Conservation (phyloP, 2,888 invertebrate genomes). For the Andricus curvator region DNA sequence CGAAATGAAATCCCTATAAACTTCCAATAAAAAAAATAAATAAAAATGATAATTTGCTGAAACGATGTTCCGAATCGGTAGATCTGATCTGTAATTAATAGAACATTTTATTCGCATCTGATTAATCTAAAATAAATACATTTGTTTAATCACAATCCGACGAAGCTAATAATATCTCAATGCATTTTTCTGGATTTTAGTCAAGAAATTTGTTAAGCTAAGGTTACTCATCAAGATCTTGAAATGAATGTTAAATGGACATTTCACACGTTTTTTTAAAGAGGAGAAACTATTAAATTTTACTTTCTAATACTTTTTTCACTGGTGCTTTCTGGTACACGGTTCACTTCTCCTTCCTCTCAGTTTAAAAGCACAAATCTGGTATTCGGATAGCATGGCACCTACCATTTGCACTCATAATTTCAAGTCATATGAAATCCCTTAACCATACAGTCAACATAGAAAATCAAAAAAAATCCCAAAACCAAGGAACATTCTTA, state of each 20-base stretch:
- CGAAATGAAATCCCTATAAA: not conserved
- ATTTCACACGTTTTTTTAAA: conserved; percentile 13
- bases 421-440: conserved; percentile 56
- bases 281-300: conserved; percentile 1
- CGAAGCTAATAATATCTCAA: not conserved
- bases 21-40: conserved; percentile 46
- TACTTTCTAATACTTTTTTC: conserved; percentile 15
- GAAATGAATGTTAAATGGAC: conserved; percentile 17
- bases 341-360: conserved; percentile 77
- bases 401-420: conserved; percentile 57
- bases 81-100: conserved; percentile 42
- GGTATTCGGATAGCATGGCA: conserved; percentile 61
- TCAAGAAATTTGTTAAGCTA: conserved; percentile 19
- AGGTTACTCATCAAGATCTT: conserved; percentile 22
- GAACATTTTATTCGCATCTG: conserved; percentile 41
- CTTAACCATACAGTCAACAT: conserved; percentile 62
- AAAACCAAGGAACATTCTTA: conserved; percentile 33
- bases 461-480: conserved; percentile 47
- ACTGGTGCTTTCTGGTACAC: conserved; percentile 58
- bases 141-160: conserved; percentile 29
- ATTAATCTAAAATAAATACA: conserved; percentile 25
- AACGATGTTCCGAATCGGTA: conserved; percentile 37
- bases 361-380: conserved; percentile 72
- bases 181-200: not conserved
- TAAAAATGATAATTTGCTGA: conserved; percentile 47